These are phyloP conservation scores for Timema podura DNA, from an alignment of 2,888 invertebrate species.

Conservation along the genomic window DNA sequence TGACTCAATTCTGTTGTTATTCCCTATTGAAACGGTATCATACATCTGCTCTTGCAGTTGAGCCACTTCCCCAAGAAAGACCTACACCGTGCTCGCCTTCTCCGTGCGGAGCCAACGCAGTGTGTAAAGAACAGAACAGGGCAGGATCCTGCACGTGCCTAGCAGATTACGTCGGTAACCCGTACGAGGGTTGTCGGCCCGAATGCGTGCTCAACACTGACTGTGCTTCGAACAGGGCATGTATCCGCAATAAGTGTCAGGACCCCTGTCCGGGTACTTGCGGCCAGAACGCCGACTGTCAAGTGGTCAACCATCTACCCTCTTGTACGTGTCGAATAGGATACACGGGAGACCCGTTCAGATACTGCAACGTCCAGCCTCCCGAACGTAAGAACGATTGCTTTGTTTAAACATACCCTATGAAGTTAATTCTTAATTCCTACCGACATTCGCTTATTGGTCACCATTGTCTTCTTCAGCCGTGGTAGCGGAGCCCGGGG, in stretches of 20 bases:
- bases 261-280: slow-evolving; percentile 57
- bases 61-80: slow-evolving; percentile 42
- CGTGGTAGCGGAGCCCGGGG: no score
- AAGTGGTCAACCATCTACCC: slow-evolving; percentile 41
- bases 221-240: slow-evolving; percentile 53
- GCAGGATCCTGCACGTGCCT: slow-evolving; percentile 57
- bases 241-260: slow-evolving; percentile 52
- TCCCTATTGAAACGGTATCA: no score
- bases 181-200: slow-evolving; percentile 56
- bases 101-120: slow-evolving; percentile 67
- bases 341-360: slow-evolving; percentile 69
- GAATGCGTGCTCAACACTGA: slow-evolving; percentile 55
- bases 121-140: slow-evolving; percentile 54
- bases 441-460: no score
- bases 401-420: no score
- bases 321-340: slow-evolving; percentile 59
- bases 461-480: no score
- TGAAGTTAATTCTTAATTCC: no score
- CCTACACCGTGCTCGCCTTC: slow-evolving; percentile 39
- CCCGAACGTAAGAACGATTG: slow-evolving; percentile 5
- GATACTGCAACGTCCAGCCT: slow-evolving; percentile 34
- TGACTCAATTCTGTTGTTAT: no score
- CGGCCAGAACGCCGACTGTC: slow-evolving; percentile 47
- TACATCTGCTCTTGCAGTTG: slow-evolving; percentile 20
- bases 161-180: slow-evolving; percentile 52